Evolutionary conservation across 2,113 vertebrate genomes (phyloP).

Genomic region (Mastomys coucha): DNA sequence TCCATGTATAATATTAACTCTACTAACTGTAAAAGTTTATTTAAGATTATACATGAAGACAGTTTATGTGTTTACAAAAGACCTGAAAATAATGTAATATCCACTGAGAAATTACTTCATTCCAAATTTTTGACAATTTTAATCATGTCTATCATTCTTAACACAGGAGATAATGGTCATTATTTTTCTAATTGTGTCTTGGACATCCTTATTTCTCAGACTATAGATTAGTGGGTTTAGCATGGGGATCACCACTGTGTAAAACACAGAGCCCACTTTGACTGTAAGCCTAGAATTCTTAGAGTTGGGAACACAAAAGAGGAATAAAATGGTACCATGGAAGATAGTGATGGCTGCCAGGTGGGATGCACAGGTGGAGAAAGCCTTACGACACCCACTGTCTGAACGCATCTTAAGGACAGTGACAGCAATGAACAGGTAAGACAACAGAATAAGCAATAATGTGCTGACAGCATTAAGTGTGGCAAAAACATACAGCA

Average conservation of each 20-base stretch:
- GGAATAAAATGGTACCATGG: neutral
- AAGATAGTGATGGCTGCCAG: neutral
- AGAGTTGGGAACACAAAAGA: neutral
- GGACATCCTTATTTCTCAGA: neutral
- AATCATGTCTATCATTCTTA: neutral
- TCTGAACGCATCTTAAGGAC: neutral
- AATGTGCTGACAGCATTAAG: conserved; percentile 70
- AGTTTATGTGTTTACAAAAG: neutral
- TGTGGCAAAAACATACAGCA: conserved; percentile 64
- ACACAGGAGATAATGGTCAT: neutral
- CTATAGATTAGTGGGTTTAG: neutral
- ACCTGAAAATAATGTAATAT: no score
- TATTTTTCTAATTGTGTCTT: neutral
- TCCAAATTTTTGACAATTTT: neutral
- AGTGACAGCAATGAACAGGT: conserved; percentile 20
- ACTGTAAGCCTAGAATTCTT: neutral
- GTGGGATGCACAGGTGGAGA: neutral
- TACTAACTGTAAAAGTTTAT: neutral
- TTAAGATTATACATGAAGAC: neutral
- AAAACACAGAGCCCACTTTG: neutral
- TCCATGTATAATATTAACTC: neutral
- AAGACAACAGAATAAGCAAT: conserved; percentile 66
- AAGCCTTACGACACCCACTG: neutral
- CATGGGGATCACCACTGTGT: neutral
- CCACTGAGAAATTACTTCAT: neutral